Evolutionary conservation across 2,113 vertebrate species (phyloP).

Genomic region (Gila orcuttii): DNA sequence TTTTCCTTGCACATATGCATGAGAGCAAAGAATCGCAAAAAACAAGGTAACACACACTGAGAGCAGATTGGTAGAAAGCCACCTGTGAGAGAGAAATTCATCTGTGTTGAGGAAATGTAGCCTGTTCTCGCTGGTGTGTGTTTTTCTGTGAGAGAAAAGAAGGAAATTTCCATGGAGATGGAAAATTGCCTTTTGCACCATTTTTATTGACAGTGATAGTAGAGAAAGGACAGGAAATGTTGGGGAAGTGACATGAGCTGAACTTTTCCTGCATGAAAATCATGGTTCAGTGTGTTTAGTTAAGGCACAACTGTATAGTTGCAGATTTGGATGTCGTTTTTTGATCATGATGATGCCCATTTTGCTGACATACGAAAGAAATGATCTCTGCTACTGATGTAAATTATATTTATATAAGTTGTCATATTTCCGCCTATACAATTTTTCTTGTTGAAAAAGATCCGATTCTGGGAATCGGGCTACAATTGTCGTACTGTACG

Average conservation of each 20-base stretch:
- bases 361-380: not conserved
- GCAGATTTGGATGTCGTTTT: not conserved
- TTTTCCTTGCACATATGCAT: not conserved
- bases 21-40: not conserved
- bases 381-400: not conserved
- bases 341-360: not conserved
- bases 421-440: not conserved
- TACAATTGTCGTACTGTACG: too few relatives aligned
- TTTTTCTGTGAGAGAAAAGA: slow-evolving; percentile 26
- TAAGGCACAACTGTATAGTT: not conserved
- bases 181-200: slow-evolving; percentile 1
- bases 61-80: not conserved
- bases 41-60: not conserved
- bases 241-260: not conserved
- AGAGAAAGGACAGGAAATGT: slow-evolving; percentile 6
- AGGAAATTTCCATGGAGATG: slow-evolving; percentile 13
- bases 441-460: not conserved
- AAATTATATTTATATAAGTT: not conserved
- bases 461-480: too few relatives aligned
- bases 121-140: slow-evolving; percentile 21
- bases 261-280: not conserved
- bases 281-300: not conserved
- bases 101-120: not conserved
- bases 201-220: slow-evolving; percentile 14
- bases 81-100: slow-evolving; percentile 5